Percentiles rank a stretch among this genome's conserved stretches.
phyloP scores from a whole-genome alignment of 2,888 invertebrate genomes.

The Cremastobaeus sp. region DNA sequence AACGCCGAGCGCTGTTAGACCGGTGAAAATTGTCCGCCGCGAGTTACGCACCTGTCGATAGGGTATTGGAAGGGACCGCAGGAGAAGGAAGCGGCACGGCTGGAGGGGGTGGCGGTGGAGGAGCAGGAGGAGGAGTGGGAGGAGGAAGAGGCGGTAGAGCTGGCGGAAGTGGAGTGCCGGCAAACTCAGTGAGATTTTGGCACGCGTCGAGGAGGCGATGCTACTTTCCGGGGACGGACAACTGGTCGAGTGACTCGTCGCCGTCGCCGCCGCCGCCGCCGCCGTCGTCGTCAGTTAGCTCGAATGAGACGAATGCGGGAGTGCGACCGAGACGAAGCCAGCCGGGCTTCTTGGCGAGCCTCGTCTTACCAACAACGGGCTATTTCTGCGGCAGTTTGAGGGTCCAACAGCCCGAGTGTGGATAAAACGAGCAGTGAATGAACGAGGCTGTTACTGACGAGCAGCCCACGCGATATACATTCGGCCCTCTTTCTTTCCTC shows the following conservation, averaged over 20 bases:
- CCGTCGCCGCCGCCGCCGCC: slow-evolving; percentile 32
- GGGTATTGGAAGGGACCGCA: slow-evolving; percentile 48
- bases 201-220: slow-evolving; percentile 57
- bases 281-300: slow-evolving; percentile 41
- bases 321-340: slow-evolving; percentile 69
- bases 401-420: slow-evolving; percentile 68
- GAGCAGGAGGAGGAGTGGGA: slow-evolving; percentile 63
- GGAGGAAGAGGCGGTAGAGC: slow-evolving; percentile 56
- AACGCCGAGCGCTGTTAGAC: slow-evolving; percentile 55
- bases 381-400: slow-evolving; percentile 77
- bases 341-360: slow-evolving; percentile 63
- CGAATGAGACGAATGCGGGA: slow-evolving; percentile 70
- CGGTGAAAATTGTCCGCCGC: slow-evolving; percentile 51
- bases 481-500: slow-evolving; percentile 68
- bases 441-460: slow-evolving; percentile 77
- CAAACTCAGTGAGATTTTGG: slow-evolving; percentile 59
- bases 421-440: slow-evolving; percentile 78
- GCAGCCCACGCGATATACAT: slow-evolving; percentile 73
- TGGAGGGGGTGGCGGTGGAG: slow-evolving; percentile 52
- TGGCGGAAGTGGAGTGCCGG: slow-evolving; percentile 63
- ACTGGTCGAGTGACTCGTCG: slow-evolving; percentile 59
- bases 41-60: slow-evolving; percentile 66
- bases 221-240: slow-evolving; percentile 49
- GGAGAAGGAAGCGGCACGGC: slow-evolving; percentile 53
- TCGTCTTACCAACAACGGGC: slow-evolving; percentile 67